phyloP scores from a whole-genome alignment of 2,797 vertebrate species.

The Oryzias dopingdopingensis region DNA sequence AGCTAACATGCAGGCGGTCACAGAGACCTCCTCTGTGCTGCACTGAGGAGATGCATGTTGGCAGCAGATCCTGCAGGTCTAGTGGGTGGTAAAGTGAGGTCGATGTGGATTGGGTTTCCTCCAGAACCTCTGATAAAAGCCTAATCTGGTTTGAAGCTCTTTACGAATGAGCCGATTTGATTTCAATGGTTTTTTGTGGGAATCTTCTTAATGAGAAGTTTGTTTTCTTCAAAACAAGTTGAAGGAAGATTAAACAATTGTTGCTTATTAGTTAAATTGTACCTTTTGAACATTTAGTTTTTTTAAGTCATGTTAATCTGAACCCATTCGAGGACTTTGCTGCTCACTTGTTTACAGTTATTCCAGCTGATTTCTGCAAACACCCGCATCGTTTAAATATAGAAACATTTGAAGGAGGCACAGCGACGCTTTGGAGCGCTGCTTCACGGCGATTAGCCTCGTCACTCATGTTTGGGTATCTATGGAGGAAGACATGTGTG shows the following conservation, averaged over 20 bases:
- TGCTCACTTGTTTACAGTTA: conserved; percentile 10
- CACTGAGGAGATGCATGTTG: neutral
- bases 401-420: conserved; percentile 29
- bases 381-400: conserved; percentile 28
- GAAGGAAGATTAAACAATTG: neutral
- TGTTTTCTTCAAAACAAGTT: neutral
- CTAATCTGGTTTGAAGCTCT: neutral
- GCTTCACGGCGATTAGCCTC: conserved; percentile 43
- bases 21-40: neutral
- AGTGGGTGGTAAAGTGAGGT: neutral
- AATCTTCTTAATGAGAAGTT: neutral
- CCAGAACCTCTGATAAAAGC: neutral
- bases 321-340: conserved; percentile 3
- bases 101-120: no score
- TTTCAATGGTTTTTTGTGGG: no score
- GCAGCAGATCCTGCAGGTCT: neutral
- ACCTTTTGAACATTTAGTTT: no score
- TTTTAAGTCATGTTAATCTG: neutral
- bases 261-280: no score
- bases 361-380: conserved; percentile 36
- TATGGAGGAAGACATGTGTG: conserved; percentile 1
- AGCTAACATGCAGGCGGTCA: no score
- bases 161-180: no score
- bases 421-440: conserved; percentile 12
- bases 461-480: conserved; percentile 33